Evolutionary conservation across 2,797 vertebrate species (phyloP).

Genomic region (Spinus pinus): DNA sequence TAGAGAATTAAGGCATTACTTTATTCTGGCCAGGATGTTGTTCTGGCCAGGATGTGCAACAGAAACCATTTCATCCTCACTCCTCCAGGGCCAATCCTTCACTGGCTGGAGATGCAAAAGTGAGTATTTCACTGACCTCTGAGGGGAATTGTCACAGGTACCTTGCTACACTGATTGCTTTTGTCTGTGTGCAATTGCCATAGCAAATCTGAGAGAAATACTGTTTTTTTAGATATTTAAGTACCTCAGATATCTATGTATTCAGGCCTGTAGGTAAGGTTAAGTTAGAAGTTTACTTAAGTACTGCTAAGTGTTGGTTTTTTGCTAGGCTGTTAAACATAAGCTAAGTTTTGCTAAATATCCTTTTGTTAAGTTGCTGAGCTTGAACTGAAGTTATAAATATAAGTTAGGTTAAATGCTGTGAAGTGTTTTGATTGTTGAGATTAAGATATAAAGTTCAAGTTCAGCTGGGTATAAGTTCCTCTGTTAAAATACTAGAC

Average conservation of each 20-base stretch:
- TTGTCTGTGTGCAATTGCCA: neutral
- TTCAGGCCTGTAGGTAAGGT: neutral
- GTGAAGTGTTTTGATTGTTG: neutral
- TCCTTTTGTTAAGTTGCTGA: neutral
- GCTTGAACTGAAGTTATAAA: neutral
- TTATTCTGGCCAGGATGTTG: neutral
- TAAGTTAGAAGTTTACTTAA: neutral
- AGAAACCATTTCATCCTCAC: neutral
- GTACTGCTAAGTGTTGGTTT: neutral
- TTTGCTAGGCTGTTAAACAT: neutral
- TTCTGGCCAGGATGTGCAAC: neutral
- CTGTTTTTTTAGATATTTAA: neutral
- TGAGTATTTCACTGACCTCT: neutral
- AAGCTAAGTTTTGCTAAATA: neutral
- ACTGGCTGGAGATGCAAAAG: accelerated
- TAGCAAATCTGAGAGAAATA: neutral
- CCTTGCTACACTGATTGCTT: neutral
- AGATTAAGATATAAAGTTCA: no score
- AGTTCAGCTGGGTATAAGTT: neutral
- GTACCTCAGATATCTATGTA: neutral
- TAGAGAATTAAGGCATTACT: neutral
- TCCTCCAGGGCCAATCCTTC: neutral
- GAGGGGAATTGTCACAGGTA: neutral
- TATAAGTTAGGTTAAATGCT: neutral
- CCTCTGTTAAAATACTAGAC: no score